Percentiles rank a stretch among this genome's conserved stretches.
Conservation (phyloP, 2,888 invertebrate species). For the Lycia hirtaria region DNA sequence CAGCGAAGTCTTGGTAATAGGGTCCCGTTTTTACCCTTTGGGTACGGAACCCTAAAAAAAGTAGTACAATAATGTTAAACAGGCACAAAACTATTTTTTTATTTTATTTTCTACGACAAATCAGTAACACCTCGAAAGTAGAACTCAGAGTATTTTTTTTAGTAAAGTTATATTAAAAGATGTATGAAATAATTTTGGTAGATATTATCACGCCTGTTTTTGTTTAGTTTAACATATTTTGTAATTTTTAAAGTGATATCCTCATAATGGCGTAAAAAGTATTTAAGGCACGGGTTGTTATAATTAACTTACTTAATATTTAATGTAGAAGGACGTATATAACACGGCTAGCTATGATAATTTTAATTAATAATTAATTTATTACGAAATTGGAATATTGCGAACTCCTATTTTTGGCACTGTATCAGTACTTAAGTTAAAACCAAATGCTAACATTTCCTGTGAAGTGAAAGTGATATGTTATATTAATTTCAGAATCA, state of each 20-base stretch:
- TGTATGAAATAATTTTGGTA: background rate
- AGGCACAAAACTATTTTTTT: no score
- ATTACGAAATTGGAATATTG: slow-evolving; percentile 21
- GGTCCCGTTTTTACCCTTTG: no score
- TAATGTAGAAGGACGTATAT: slow-evolving; percentile 72
- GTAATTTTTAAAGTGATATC: slow-evolving; percentile 77
- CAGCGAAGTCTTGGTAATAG: no score
- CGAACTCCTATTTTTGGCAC: slow-evolving; percentile 52
- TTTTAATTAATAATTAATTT: slow-evolving; percentile 34
- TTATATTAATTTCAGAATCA: slow-evolving; percentile 62
- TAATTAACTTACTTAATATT: slow-evolving; percentile 67
- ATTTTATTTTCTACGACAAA: no score
- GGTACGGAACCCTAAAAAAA: no score
- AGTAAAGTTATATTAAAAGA: background rate
- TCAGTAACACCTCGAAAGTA: no score
- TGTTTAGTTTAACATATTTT: slow-evolving; percentile 41
- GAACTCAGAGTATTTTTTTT: no score
- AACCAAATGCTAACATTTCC: slow-evolving; percentile 39
- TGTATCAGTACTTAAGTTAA: slow-evolving; percentile 41
- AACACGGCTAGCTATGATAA: slow-evolving; percentile 68
- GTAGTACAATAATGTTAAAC: no score
- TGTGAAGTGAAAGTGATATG: slow-evolving; percentile 76
- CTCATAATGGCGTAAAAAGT: slow-evolving; percentile 81
- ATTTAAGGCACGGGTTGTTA: slow-evolving; percentile 83
- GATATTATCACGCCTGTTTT: background rate